Evolutionary conservation across 2,113 vertebrate genomes (phyloP).

Genomic region (Petrocephalus zakoni): DNA sequence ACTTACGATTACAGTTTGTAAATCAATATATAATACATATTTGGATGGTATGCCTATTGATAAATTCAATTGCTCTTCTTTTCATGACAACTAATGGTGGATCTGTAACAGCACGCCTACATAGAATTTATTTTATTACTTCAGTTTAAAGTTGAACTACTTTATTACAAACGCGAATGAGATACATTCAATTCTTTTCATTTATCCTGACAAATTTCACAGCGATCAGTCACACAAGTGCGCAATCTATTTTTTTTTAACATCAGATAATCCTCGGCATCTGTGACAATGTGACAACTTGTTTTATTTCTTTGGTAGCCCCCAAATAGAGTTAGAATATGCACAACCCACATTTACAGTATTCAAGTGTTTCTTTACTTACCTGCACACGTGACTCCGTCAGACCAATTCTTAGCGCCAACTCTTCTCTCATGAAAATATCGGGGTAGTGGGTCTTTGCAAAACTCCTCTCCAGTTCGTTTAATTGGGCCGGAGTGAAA

Average conservation of each 20-base stretch:
- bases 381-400: conserved; percentile 98
- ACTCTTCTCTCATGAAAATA: conserved; percentile 97
- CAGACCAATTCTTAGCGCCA: conserved; percentile 92
- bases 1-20: neutral
- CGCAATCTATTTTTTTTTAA: neutral
- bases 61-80: neutral
- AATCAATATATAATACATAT: neutral
- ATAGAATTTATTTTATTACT: neutral
- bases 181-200: neutral
- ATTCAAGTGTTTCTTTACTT: conserved; percentile 27
- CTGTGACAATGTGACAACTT: neutral
- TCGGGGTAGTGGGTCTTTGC: conserved; percentile 98
- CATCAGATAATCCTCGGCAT: neutral
- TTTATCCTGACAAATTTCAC: neutral
- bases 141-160: neutral
- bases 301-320: neutral
- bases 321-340: neutral
- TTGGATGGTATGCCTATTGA: neutral
- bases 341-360: neutral
- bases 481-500: conserved; percentile 96
- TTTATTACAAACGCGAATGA: neutral
- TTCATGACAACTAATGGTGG: neutral
- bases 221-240: neutral
- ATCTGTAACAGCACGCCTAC: neutral
- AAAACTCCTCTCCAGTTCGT: conserved; percentile 96